These are phyloP conservation scores for Melinaea menophilus DNA, from an alignment of 2,888 invertebrate species.

Conservation along the genomic window DNA sequence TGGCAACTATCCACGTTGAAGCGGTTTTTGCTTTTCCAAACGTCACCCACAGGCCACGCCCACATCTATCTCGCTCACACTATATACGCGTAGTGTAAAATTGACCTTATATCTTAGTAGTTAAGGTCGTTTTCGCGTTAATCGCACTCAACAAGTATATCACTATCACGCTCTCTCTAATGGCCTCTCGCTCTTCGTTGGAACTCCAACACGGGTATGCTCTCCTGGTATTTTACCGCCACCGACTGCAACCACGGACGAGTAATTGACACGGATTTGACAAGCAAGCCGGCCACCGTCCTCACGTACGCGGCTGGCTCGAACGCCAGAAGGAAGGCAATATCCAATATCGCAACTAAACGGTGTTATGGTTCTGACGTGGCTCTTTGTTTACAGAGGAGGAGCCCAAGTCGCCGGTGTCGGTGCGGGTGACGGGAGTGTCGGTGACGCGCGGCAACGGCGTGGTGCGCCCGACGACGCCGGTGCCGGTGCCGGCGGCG, in stretches of 20 bases:
- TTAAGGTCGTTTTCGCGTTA: constrained; percentile 44
- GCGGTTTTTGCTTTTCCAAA: constrained; percentile 52
- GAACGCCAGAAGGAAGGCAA: constrained; percentile 7
- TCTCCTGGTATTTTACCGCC: constrained; percentile 76
- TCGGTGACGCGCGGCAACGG: constrained; percentile 60
- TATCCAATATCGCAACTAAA: too few relatives aligned
- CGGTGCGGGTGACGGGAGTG: constrained; percentile 62
- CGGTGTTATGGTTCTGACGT: constrained; percentile 44
- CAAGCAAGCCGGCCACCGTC: constrained; percentile 47
- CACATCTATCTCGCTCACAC: constrained; percentile 47
- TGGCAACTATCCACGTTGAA: constrained; percentile 62
- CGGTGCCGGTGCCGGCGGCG: constrained; percentile 40
- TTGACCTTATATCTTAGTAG: constrained; percentile 35
- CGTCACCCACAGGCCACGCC: constrained; percentile 64
- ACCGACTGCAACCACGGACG: constrained; percentile 74
- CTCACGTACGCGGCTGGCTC: constrained; percentile 12
- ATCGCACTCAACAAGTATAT: constrained; percentile 35
- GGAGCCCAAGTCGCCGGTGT: constrained; percentile 70
- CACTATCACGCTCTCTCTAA: constrained; percentile 45
- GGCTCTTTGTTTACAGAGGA: constrained; percentile 69
- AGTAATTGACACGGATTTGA: constrained; percentile 69
- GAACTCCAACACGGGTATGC: constrained; percentile 51
- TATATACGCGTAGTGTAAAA: constrained; percentile 35
- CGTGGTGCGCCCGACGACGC: constrained; percentile 52
- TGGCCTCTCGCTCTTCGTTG: constrained; percentile 43